A percentile compares a stretch with the other conserved stretches of the same genome.
These are phyloP conservation scores for Euzetes globulus DNA, from an alignment of 2,888 invertebrate genomes.

Conservation along the genomic window DNA sequence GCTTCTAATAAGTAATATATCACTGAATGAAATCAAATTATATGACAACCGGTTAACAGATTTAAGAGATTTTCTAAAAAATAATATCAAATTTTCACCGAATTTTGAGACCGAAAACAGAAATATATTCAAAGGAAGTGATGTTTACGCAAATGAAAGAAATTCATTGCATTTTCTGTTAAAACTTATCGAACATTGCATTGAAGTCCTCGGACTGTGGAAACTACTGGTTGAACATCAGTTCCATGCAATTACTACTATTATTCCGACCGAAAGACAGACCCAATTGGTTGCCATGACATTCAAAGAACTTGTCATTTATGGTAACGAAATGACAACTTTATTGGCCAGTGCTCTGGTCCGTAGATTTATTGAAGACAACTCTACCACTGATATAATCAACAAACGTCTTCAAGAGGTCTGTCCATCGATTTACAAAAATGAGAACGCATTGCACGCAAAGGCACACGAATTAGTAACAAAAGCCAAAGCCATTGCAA, in stretches of 20 bases:
- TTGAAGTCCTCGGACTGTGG: constrained; percentile 88
- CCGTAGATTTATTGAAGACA: constrained; percentile 82
- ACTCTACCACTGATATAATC: constrained; percentile 86
- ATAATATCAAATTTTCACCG: constrained; percentile 54
- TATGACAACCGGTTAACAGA: constrained; percentile 67
- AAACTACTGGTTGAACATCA: constrained; percentile 55
- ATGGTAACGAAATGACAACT: constrained; percentile 62
- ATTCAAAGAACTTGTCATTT: constrained; percentile 66
- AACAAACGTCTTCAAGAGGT: constrained; percentile 75
- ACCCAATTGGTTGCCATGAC: constrained; percentile 55
- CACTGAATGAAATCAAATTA: constrained; percentile 62
- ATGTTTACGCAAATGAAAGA: constrained; percentile 48
- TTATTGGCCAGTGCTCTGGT: constrained; percentile 75
- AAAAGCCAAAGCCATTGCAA: constrained; percentile 63
- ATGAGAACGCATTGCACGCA: constrained; percentile 91
- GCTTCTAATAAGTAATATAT: constrained; percentile 61
- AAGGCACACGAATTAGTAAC: constrained; percentile 86
- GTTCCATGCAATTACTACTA: constrained; percentile 43
- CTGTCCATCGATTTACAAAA: constrained; percentile 86
- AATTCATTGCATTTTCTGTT: constrained; percentile 42
- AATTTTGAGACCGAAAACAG: constrained; percentile 38
- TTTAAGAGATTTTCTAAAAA: constrained; percentile 64
- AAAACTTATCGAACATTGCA: constrained; percentile 51
- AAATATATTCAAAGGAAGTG: constrained; percentile 44
- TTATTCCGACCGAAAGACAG: constrained; percentile 50